Evolutionary conservation across 1,140 invertebrate species (phyloP).

Genomic region (Gryon sp.): DNA sequence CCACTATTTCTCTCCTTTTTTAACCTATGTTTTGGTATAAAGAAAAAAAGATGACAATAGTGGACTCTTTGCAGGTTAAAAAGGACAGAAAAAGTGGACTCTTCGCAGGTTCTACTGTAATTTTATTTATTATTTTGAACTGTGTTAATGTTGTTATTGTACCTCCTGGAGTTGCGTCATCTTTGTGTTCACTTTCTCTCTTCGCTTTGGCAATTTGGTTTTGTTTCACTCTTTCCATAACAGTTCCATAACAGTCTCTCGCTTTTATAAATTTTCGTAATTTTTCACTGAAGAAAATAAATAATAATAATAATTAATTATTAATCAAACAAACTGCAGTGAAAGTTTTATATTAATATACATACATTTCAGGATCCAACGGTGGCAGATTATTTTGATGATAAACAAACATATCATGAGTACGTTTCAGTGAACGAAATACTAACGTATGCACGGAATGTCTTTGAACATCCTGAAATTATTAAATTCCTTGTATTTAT

Average conservation of each 20-base stretch:
- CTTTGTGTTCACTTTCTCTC: conserved; percentile 81
- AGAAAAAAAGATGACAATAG: no score
- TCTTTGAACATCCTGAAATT: conserved; percentile 91
- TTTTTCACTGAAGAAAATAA: conserved; percentile 84
- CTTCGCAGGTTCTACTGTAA: neutral
- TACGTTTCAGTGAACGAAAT: conserved; percentile 97
- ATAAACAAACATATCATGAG: conserved; percentile 97
- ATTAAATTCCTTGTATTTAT: no score
- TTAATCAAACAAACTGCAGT: conserved; percentile 11
- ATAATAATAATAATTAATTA: conserved; percentile 15
- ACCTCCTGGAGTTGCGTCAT: conserved; percentile 80
- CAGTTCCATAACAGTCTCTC: conserved; percentile 91
- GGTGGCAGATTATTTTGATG: conserved; percentile 94
- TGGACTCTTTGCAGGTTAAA: no score
- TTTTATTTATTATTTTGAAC: neutral
- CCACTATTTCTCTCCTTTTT: no score
- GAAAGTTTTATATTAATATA: conserved; percentile 53
- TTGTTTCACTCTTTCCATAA: conserved; percentile 89
- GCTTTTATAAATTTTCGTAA: conserved; percentile 89
- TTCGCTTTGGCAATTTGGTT: conserved; percentile 79
- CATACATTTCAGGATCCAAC: conserved; percentile 89
- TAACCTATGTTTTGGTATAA: no score
- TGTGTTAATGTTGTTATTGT: no score
- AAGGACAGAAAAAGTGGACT: no score
- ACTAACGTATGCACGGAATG: conserved; percentile 98